Conservation (phyloP, 2,113 vertebrate species). For the Hylia prasina region DNA sequence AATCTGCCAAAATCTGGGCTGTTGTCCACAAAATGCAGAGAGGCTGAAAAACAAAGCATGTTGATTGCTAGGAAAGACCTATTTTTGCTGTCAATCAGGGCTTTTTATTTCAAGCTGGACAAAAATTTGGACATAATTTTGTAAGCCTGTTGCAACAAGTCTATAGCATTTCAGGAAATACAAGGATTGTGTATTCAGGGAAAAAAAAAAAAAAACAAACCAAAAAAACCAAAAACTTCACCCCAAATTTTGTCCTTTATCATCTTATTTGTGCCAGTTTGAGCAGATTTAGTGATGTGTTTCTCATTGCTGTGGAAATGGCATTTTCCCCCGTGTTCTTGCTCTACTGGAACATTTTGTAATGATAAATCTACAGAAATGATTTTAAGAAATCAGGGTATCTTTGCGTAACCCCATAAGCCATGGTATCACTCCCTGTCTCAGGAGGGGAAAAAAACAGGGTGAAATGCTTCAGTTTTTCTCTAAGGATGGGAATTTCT, state of each 20-base stretch:
- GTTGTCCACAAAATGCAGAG: slow-evolving; percentile 30
- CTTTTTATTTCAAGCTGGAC: slow-evolving; percentile 45
- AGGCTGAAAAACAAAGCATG: slow-evolving; percentile 32
- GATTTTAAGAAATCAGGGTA: background rate
- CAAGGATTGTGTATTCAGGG: background rate
- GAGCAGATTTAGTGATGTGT: background rate
- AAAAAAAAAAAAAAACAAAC: background rate
- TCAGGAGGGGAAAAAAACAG: background rate
- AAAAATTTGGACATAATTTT: background rate
- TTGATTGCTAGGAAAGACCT: slow-evolving; percentile 36
- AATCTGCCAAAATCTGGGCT: slow-evolving; percentile 35
- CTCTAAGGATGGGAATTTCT: background rate
- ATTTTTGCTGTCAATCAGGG: slow-evolving; percentile 26
- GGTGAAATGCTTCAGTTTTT: background rate
- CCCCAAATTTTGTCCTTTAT: background rate
- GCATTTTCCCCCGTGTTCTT: fast-evolving
- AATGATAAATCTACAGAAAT: background rate
- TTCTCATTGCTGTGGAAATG: background rate
- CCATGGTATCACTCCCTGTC: background rate
- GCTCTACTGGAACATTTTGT: background rate
- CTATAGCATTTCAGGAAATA: background rate
- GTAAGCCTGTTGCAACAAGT: background rate
- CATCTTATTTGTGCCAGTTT: background rate
- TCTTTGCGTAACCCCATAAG: background rate
- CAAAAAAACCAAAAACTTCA: background rate